phyloP scores from a whole-genome alignment of 2,113 vertebrate species.

The Mungos mungo region DNA sequence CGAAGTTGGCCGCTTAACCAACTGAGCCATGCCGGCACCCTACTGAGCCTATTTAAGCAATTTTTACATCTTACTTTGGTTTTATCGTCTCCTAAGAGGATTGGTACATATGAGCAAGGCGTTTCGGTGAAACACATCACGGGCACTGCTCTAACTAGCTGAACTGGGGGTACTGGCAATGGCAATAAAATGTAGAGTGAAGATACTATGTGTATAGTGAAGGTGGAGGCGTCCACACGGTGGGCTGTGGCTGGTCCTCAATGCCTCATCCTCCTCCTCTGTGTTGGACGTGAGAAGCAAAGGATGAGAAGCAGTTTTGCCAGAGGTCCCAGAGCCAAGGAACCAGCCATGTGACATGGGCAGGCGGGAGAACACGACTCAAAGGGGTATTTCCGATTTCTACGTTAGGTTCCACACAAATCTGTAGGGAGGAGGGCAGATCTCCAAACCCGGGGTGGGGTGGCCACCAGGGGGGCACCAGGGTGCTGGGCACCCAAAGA shows the following conservation, averaged over 20 bases:
- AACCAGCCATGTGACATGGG: not conserved
- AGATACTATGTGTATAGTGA: rapidly evolving
- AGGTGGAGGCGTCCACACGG: not conserved
- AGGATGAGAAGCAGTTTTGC: not conserved
- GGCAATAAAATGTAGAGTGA: not conserved
- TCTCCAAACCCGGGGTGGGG: not conserved
- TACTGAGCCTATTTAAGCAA: no score
- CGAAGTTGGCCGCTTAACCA: no score
- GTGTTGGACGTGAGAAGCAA: not conserved
- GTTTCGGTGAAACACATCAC: not conserved
- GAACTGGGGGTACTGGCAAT: not conserved
- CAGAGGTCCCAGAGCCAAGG: not conserved
- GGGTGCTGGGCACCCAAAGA: not conserved
- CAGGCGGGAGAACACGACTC: not conserved
- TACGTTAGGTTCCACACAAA: not conserved
- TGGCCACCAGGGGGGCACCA: not conserved
- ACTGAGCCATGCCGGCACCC: no score
- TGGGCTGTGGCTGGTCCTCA: not conserved
- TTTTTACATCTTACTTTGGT: not conserved
- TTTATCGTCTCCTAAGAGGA: not conserved
- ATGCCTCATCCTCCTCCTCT: rapidly evolving
- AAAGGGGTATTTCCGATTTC: not conserved
- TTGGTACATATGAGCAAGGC: not conserved
- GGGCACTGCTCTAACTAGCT: not conserved
- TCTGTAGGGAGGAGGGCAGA: not conserved